Evolutionary conservation across 2,113 vertebrate species (phyloP), one percentile per base, ranked within the genome.

Genomic region (Oreochromis tanganicae): DNA sequence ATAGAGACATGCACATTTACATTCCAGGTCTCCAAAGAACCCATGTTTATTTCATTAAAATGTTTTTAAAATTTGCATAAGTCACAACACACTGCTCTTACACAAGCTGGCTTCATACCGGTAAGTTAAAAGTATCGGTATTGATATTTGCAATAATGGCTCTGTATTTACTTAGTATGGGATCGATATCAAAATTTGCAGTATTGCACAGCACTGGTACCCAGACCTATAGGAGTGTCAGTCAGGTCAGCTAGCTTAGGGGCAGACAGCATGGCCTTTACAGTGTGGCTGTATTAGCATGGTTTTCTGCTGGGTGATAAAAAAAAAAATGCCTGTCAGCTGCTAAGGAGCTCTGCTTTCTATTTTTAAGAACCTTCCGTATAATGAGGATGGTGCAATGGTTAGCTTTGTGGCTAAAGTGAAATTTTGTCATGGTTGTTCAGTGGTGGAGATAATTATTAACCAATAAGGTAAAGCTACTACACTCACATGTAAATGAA

Each of bases 81-180:
- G 5, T 46, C 43, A 46, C 13, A 46, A 46, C 43, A 14, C 43
- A 46, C 12, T 46, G 12, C 43, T 46, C 13, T 46, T 46, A 13
- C 43, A 14, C 14, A 14, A 46, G 43, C 13, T 46, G 43, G 13
- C 43, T 46, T 46, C 5, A 46, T 6, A n/a, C n/a, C n/a, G n/a
- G n/a, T n/a, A 46, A 14, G 12, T 6, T 46, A 46, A 46, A 56
- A 4, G 21, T 32, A 32, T 61, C 0, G 0, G 57, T 32, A 2
- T 19, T 19, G 16, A 63, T n/a, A n/a, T n/a, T 63, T 36, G 59
- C 59, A 36, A 36, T 66, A 7, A n/a, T 66, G 32, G 6, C 17
- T 36, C 61, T 66, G 32, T 66, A n/a, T 38, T 38, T 66, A 7
- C 32, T 36, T 66, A 3, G 41, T 43, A 43, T 43, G 41, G 41